Percentiles rank a stretch among this genome's conserved stretches.
Evolutionary conservation across 2,888 invertebrate species (phyloP).

Genomic region (Theretra japonica): DNA sequence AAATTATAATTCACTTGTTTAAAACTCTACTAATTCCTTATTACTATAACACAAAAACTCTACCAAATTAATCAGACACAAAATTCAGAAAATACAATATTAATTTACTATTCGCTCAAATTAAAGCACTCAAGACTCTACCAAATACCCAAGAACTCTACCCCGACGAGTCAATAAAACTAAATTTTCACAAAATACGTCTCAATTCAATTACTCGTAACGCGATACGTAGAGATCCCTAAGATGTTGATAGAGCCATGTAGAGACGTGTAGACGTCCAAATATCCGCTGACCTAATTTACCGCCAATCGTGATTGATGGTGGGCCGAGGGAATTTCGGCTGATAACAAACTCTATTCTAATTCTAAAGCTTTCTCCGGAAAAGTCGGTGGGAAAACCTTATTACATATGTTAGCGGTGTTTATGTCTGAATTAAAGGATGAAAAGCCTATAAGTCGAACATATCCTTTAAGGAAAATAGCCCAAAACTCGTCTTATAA

Average conservation of each 20-base stretch:
- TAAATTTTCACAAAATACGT: not conserved
- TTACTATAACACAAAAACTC: too few relatives aligned
- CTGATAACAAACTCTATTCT: constrained; percentile 17
- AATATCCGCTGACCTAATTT: constrained; percentile 18
- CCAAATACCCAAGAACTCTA: not conserved
- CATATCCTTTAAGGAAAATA: too few relatives aligned
- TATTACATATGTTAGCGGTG: not conserved
- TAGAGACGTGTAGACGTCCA: not conserved
- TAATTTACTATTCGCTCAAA: too few relatives aligned
- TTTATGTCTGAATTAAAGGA: not conserved
- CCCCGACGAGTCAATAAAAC: not conserved
- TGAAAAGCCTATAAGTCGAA: too few relatives aligned
- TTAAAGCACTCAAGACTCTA: not conserved
- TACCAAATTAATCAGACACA: too few relatives aligned
- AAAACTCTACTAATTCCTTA: too few relatives aligned
- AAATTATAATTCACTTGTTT: too few relatives aligned
- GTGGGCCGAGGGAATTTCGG: not conserved
- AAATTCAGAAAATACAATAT: too few relatives aligned
- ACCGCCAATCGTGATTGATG: constrained; percentile 9
- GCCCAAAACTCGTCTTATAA: too few relatives aligned
- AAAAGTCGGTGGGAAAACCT: not conserved
- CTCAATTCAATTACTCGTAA: not conserved
- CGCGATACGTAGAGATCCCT: not conserved
- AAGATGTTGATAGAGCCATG: not conserved
- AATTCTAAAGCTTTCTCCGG: not conserved